Evolutionary conservation across 2,113 vertebrate species (phyloP), one percentile per base, ranked within the genome.

Genomic region (Jaculus jaculus): DNA sequence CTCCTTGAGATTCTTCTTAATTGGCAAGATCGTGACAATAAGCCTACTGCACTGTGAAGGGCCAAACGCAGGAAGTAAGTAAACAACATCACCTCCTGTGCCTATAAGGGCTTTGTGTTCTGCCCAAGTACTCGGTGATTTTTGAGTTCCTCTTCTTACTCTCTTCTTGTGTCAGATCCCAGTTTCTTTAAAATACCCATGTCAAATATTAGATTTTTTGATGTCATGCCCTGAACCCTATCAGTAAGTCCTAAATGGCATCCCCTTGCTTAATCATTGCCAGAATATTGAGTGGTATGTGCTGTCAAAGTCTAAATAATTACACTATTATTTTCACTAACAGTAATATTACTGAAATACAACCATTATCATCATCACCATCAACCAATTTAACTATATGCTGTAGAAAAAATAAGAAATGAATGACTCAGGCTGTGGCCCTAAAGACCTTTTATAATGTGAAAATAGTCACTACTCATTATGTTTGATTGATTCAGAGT

Each of bases 401-500:
- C 8, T 28, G 2, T 90, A 28, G 15, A 68, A 47, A 60, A 58
- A 66, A 88, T 8, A 58, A 74, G 0, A 51, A 91, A 4, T 3
- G 34, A 87, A 16, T 28, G 32, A 79, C 69, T 91, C n/a, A 5
- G 47, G 47, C 60, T 39, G n/a, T 24, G 75, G 71, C 37, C 54
- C 42, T 47, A 34, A 90, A 88, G 79, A 92, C 37, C 88, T 93
- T 54, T 54, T 85, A 47, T 15, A 21, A 60, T 83, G n/a, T 95
- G 20, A 72, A 85, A 78, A 85, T 74, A 95, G 69, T 83, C 54
- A 8, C 16, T 85, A 74, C 79, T 96, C 81, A 79, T 95, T 89
- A 89, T 73, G 66, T 83, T 90, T 93, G 93, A 95, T 92, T 96
- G 92, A 96, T 88, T 96, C 84, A 68, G 28, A 18, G 75, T 83